Evolutionary conservation across 1,140 invertebrate species (phyloP), one percentile per base, ranked within the genome.

Genomic region (Dendroctonus ponderosae): DNA sequence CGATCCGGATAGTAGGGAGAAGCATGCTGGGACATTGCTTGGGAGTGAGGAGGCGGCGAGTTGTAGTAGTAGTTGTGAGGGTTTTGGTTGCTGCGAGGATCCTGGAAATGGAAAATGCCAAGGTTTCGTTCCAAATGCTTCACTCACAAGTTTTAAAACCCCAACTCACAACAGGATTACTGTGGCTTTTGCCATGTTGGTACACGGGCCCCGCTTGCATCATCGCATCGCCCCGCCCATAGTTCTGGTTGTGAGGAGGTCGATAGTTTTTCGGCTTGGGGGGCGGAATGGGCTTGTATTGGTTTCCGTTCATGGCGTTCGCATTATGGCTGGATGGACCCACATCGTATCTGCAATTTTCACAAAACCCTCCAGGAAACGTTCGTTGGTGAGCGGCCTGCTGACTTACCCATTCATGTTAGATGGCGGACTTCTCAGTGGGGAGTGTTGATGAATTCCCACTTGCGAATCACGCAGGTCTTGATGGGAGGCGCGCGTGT

Each of bases 211-310:
- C 75, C 9, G 68, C 66, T 72, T 75, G 73, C 8, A 75, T 60
- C 70, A 75, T 74, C 7, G 74, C 75, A 41, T 75, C 75, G 3
- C 67, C 70, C 37, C 69, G 61, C 37, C 68, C 71, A 40, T 67
- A 67, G 50, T 69, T 66, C 41, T 75, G 72, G 60, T 77, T 79
- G 67, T 85, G 85, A 0, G 91, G 90, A 39, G 91, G 91, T 12
- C 91, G 86, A 75, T 94, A 94, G 78, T 93, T 93, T 76, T 93
- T 93, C 42, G 93, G 93, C 77, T 95, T 95, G 0, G 93, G 93
- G 26, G 93, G 93, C 26, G 93, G 93, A 60, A 94, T 87, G 0
- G 93, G 93, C 77, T 95, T 95, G 79, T 94, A 94, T 2, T 67
- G 61, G 56, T 75, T 75, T 12, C 73, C 75, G 64, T 77, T 77